Conservation (phyloP, 2,113 vertebrate species). For the Ellobius talpinus region DNA sequence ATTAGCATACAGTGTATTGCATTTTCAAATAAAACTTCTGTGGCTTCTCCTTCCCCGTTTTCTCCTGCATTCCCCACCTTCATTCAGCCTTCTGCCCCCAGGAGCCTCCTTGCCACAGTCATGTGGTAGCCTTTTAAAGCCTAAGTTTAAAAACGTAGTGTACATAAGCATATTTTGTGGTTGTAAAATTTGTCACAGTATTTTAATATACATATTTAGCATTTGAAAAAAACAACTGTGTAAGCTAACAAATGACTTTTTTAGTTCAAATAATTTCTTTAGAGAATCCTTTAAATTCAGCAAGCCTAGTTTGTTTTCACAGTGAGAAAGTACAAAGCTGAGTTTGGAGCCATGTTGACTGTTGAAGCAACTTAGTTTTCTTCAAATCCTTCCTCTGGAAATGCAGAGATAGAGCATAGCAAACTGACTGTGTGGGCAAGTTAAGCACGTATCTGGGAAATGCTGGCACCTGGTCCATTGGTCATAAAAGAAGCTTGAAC, state of each 20-base stretch:
- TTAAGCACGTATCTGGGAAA: neutral
- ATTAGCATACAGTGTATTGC: neutral
- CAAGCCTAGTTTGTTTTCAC: constrained; percentile 10
- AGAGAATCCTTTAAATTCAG: constrained; percentile 18
- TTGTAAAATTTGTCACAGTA: neutral
- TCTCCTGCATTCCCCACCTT: too few relatives aligned
- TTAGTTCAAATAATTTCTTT: constrained; percentile 42
- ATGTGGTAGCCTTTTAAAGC: neutral
- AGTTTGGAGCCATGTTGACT: constrained; percentile 1
- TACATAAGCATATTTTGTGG: neutral
- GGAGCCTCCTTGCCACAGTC: neutral
- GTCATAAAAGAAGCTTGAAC: constrained; percentile 7
- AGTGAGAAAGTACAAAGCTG: neutral
- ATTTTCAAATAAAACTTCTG: neutral
- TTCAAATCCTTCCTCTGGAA: constrained; percentile 44
- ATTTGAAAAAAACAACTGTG: constrained; percentile 22
- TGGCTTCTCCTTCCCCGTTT: neutral
- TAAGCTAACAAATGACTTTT: constrained; percentile 30
- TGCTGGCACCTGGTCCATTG: neutral
- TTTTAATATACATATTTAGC: neutral
- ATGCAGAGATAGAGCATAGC: neutral
- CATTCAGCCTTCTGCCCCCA: neutral
- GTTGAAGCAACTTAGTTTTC: constrained; percentile 20
- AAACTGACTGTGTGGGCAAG: neutral
- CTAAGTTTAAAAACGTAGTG: constrained; percentile 2